Evolutionary conservation across 2,797 vertebrate genomes (phyloP).

Genomic region (Lepus oiostolus): DNA sequence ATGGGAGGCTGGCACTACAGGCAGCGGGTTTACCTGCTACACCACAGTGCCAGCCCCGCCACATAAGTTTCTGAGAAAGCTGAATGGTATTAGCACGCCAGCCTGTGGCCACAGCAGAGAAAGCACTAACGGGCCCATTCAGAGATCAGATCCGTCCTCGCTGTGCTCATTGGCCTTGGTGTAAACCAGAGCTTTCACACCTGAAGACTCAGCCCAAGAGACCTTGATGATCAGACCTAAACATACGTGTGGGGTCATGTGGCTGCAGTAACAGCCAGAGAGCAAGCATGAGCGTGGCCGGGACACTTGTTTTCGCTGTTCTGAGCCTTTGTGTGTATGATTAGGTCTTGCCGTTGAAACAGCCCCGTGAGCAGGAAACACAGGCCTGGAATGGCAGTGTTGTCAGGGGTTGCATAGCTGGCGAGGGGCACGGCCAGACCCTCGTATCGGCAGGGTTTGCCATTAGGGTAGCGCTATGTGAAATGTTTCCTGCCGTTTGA

Average conservation of each 20-base stretch:
- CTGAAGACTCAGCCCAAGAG: conserved; percentile 8
- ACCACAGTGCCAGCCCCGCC: no score
- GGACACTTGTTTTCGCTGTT: not conserved
- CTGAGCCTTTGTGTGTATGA: not conserved
- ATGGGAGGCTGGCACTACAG: no score
- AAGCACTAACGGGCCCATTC: not conserved
- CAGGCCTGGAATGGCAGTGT: not conserved
- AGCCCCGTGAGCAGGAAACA: not conserved
- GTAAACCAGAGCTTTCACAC: not conserved
- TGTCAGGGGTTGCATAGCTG: not conserved
- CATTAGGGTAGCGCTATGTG: not conserved
- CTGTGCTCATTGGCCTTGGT: not conserved
- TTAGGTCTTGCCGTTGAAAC: not conserved
- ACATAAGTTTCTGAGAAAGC: not conserved
- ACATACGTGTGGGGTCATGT: not conserved
- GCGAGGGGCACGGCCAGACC: not conserved
- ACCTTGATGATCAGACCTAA: conserved; percentile 18
- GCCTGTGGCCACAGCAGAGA: not conserved
- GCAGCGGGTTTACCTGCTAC: no score
- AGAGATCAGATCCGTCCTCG: not conserved
- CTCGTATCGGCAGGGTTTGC: not conserved
- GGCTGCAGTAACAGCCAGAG: not conserved
- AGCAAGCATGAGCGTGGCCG: not conserved
- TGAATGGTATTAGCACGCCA: not conserved
- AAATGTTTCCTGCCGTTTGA: not conserved